phyloP scores from a whole-genome alignment of 2,888 invertebrate genomes.

The Lampropteryx suffumata region DNA sequence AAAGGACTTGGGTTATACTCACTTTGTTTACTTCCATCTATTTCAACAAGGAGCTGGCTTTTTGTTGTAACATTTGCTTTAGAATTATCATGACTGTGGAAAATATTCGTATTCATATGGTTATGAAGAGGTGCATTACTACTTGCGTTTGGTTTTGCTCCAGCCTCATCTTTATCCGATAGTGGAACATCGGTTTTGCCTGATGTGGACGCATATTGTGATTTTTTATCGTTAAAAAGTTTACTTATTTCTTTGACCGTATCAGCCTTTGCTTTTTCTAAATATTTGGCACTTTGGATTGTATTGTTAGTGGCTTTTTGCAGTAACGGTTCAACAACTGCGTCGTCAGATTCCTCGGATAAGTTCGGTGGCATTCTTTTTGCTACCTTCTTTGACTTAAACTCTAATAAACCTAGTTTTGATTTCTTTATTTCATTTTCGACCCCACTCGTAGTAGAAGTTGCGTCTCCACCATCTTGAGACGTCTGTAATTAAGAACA shows the following conservation, averaged over 20 bases:
- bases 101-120: constrained; percentile 67
- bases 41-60: constrained; percentile 63
- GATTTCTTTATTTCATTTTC: constrained; percentile 71
- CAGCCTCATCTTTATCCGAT: constrained; percentile 38
- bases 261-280: constrained; percentile 70
- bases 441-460: constrained; percentile 67
- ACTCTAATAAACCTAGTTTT: constrained; percentile 52
- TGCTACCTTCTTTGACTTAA: constrained; percentile 71
- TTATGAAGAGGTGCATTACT: constrained; percentile 48
- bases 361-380: constrained; percentile 68
- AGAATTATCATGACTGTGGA: constrained; percentile 43
- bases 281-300: constrained; percentile 69
- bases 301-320: constrained; percentile 61
- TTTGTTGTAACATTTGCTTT: constrained; percentile 46
- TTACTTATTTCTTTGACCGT: constrained; percentile 49
- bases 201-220: constrained; percentile 35
- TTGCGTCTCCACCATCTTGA: constrained; percentile 68
- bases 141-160: constrained; percentile 25
- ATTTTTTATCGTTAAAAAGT: constrained; percentile 44
- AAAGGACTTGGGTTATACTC: constrained; percentile 57
- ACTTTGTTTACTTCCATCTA: constrained; percentile 54
- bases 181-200: constrained; percentile 42
- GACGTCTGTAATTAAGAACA: constrained; percentile 61
- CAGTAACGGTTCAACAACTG: constrained; percentile 70
- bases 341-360: constrained; percentile 68